Evolutionary conservation across 1,140 invertebrate species (phyloP).

Genomic region (Teleogryllus occipitalis): DNA sequence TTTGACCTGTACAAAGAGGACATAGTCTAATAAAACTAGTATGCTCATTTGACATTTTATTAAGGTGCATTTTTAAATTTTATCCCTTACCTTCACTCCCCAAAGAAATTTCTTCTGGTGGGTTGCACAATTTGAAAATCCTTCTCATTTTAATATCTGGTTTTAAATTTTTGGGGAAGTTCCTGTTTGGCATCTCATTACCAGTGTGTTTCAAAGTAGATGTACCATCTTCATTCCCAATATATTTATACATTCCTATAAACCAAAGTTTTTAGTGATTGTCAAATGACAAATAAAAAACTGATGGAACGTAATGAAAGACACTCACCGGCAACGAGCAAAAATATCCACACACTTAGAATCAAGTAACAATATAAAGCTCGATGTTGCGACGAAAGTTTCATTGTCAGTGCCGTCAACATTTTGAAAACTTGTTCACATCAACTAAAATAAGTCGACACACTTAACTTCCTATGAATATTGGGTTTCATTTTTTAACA

Average conservation of each 20-base stretch:
- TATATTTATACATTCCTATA: constrained; percentile 66
- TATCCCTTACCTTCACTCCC: constrained; percentile 55
- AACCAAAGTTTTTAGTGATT: constrained; percentile 12
- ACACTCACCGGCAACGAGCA: constrained; percentile 56
- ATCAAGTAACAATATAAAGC: constrained; percentile 68
- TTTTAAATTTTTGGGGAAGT: constrained; percentile 44
- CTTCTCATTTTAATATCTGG: constrained; percentile 50
- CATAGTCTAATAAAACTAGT: constrained; percentile 11
- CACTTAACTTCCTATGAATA: too few species aligned
- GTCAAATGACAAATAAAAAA: constrained; percentile 9
- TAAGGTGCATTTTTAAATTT: neutral
- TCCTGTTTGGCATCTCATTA: constrained; percentile 36
- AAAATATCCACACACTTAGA: constrained; percentile 68
- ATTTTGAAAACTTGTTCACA: neutral
- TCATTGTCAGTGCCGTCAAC: constrained; percentile 39
- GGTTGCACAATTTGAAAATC: constrained; percentile 58
- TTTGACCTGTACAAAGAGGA: constrained; percentile 37
- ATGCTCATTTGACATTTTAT: constrained; percentile 31
- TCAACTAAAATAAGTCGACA: too few species aligned
- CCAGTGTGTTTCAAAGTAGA: constrained; percentile 29
- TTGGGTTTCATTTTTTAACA: too few species aligned
- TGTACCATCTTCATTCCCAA: constrained; percentile 43
- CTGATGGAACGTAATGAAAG: constrained; percentile 22
- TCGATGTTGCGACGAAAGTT: constrained; percentile 59
- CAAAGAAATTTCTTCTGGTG: constrained; percentile 50